Evolutionary conservation across 2,797 vertebrate genomes (phyloP), one percentile per base, ranked within the genome.

Genomic region (Squalus acanthias): DNA sequence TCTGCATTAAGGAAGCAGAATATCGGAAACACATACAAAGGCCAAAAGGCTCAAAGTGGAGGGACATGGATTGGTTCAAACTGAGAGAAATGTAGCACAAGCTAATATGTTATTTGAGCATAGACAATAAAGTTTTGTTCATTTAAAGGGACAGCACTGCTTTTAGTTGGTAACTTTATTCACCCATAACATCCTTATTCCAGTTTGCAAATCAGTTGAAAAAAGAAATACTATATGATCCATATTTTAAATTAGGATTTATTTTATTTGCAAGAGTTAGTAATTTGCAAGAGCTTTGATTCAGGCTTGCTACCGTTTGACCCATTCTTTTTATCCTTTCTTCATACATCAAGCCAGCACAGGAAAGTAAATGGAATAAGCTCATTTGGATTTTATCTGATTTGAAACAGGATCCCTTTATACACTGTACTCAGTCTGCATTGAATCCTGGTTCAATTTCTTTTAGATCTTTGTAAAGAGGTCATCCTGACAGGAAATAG

Each of bases 1-100:
- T 95, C 93, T 70, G 93, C 63, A 95, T 95, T 50, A 50, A 70
- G 67, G 93, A 72, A 95, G 67, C 93, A 70, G 93, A 50, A 72
- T 72, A 24, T 72, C 17, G 93, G n/a, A 95, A 95, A 95, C 67
- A 95, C 93, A 72, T 26, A 72, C 67, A 72, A 72, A 72, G 67
- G 20, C 69, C 39, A 26, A 72, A 46, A 50, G 67, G 0, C 39
- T 70, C 65, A 95, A 46, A 95, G 67, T 26, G 67, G 39, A 72
- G 63, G 39, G 93, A 29, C 39, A 15, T 29, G 10, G 39, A 72
- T 72, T 70, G 39, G 67, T 70, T 95, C 53, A 95, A 95, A 95
- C n/a, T 50, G n/a, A 70, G 67, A 72, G 39, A 70, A 46, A 39
- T 12, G 92, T n/a, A 46, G n/a, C 33, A 2, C n/a, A 94, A 69